Evolutionary conservation across 2,113 vertebrate species (phyloP).

Genomic region (Calypte anna): DNA sequence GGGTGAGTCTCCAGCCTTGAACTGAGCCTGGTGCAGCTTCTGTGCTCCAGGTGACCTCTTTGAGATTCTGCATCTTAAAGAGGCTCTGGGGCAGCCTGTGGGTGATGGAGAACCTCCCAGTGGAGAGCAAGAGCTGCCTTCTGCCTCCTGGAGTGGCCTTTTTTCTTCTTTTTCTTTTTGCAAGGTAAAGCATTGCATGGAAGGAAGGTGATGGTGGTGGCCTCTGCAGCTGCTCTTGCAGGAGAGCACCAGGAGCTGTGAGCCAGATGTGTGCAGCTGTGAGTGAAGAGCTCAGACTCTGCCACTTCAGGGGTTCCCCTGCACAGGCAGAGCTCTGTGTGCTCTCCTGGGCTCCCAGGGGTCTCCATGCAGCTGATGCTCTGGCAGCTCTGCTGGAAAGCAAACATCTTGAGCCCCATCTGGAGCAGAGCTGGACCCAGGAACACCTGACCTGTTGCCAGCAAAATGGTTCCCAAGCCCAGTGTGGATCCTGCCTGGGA

Average conservation of each 20-base stretch:
- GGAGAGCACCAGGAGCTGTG: neutral
- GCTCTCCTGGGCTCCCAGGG: neutral
- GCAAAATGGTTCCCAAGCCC: fast-evolving
- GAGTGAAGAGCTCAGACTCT: fast-evolving
- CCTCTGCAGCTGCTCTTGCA: neutral
- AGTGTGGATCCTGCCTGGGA: fast-evolving
- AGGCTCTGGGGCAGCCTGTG: neutral
- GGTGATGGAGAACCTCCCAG: neutral
- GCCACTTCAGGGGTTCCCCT: fast-evolving
- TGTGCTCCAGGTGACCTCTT: fast-evolving
- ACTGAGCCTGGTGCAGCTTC: neutral
- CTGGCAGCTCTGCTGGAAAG: neutral
- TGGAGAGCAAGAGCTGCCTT: neutral
- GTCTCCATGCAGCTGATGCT: no score
- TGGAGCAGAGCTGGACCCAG: neutral
- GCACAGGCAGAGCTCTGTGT: neutral
- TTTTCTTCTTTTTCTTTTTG: no score
- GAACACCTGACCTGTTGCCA: neutral
- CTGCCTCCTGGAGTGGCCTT: neutral
- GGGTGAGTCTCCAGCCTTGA: neutral
- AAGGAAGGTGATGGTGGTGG: fast-evolving
- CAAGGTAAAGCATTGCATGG: fast-evolving
- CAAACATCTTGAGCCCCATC: neutral
- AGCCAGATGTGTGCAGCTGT: fast-evolving
- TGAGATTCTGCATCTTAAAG: fast-evolving